These are phyloP conservation scores for Pseudomyrmex dendroicus DNA, from an alignment of 1,140 invertebrate genomes.

Conservation along the genomic window DNA sequence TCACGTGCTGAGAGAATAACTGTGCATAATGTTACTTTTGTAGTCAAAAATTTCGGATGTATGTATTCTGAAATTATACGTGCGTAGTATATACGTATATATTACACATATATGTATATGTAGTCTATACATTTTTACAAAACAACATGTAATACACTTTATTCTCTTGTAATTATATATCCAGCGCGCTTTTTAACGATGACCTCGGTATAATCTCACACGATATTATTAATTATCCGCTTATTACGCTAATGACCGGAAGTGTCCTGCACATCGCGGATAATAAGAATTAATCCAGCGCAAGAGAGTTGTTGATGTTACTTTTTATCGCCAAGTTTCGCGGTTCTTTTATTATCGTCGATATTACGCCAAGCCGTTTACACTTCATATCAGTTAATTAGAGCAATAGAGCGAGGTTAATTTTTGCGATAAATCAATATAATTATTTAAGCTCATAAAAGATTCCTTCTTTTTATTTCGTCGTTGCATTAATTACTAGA, in stretches of 20 bases:
- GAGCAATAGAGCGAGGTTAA: conserved; percentile 26
- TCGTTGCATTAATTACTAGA: conserved; percentile 4
- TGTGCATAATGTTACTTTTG: neutral
- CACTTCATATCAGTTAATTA: conserved; percentile 24
- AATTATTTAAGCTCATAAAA: conserved; percentile 10
- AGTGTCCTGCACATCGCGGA: neutral
- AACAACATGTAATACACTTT: neutral
- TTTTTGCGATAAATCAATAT: conserved; percentile 31
- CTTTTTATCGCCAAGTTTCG: conserved; percentile 19
- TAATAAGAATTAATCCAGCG: conserved; percentile 56
- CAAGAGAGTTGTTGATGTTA: conserved; percentile 5
- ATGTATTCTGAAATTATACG: neutral
- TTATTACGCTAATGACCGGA: conserved; percentile 1
- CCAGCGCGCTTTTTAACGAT: conserved; percentile 5
- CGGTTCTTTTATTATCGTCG: conserved; percentile 33
- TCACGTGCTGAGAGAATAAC: neutral
- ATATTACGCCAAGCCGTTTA: conserved; percentile 15
- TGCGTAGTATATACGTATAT: no score
- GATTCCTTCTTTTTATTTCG: conserved; percentile 20
- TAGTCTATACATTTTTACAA: neutral
- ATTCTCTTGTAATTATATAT: no score
- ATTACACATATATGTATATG: no score
- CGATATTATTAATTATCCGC: conserved; percentile 43
- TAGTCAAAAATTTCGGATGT: neutral
- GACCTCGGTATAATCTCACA: conserved; percentile 11